Evolutionary conservation across 2,888 invertebrate species (phyloP).

Genomic region (Gastracanthus pulcherrimus): DNA sequence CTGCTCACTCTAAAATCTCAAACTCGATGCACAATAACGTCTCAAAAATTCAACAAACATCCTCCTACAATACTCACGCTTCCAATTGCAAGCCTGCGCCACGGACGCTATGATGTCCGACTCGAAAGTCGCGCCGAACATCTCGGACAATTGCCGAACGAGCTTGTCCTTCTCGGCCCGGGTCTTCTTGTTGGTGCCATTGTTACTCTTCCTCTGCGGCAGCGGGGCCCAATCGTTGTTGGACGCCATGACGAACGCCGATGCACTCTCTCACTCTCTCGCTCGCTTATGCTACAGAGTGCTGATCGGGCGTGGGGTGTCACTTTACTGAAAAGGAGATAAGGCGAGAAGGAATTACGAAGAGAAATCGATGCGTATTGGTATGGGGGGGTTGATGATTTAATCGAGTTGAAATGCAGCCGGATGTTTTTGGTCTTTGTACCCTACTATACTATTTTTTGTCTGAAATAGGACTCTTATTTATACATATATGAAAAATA

Average conservation of each 20-base stretch:
- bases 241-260: slow-evolving; percentile 63
- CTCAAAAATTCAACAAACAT: not conserved
- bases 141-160: slow-evolving; percentile 64
- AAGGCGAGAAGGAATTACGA: not conserved
- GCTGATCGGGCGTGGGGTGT: not conserved
- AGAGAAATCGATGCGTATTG: no score
- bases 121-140: slow-evolving; percentile 68
- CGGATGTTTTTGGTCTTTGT: no score
- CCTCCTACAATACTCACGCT: slow-evolving; percentile 69
- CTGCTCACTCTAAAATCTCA: no score
- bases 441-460: no score
- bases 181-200: slow-evolving; percentile 54
- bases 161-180: slow-evolving; percentile 61
- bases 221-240: slow-evolving; percentile 61
- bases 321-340: not conserved
- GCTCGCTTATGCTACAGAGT: no score
- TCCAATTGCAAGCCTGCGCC: slow-evolving; percentile 67
- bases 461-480: no score
- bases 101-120: slow-evolving; percentile 67
- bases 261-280: not conserved
- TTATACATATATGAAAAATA: no score
- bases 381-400: no score
- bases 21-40: not conserved
- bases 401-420: not conserved
- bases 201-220: slow-evolving; percentile 39